A percentile compares a stretch with the other conserved stretches of the same genome.
phyloP scores from a whole-genome alignment of 1,140 invertebrate species.

The Thereuonema tuberculata region DNA sequence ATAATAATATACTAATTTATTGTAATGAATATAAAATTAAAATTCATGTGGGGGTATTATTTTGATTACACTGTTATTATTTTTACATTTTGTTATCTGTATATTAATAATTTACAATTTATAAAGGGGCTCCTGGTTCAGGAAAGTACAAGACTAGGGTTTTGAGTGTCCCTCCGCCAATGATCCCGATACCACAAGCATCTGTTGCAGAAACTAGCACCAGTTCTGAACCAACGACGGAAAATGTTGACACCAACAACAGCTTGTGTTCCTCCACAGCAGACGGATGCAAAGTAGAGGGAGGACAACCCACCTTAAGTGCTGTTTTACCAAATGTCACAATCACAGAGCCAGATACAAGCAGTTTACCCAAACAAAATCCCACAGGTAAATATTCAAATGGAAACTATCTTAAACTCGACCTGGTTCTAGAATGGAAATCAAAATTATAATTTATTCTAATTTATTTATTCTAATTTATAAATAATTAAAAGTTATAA shows the following conservation, averaged over 20 bases:
- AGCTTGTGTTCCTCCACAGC: neutral
- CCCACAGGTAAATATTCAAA: slow-evolving; percentile 21
- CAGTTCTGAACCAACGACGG: neutral
- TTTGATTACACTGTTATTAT: too few relatives aligned
- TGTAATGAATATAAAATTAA: too few relatives aligned
- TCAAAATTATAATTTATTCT: neutral
- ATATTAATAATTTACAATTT: too few relatives aligned
- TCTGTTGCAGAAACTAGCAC: slow-evolving; percentile 19
- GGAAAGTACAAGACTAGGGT: slow-evolving; percentile 37
- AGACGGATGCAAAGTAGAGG: neutral
- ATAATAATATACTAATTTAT: too few relatives aligned
- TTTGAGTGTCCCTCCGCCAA: slow-evolving; percentile 34
- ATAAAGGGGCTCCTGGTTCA: neutral
- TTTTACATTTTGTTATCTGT: too few relatives aligned
- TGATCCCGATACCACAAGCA: slow-evolving; percentile 2
- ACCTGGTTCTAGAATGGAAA: neutral
- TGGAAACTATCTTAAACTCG: neutral
- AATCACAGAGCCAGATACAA: slow-evolving; percentile 40
- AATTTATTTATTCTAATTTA: neutral
- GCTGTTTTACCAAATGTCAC: slow-evolving; percentile 24
- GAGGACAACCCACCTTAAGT: slow-evolving; percentile 8
- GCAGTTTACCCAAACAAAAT: slow-evolving; percentile 27
- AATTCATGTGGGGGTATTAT: too few relatives aligned
- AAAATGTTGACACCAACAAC: neutral
- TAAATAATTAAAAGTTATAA: neutral